Base-by-base conservation (phyloP, 2,797 vertebrate species). In the Helarctos malayanus region DNA sequence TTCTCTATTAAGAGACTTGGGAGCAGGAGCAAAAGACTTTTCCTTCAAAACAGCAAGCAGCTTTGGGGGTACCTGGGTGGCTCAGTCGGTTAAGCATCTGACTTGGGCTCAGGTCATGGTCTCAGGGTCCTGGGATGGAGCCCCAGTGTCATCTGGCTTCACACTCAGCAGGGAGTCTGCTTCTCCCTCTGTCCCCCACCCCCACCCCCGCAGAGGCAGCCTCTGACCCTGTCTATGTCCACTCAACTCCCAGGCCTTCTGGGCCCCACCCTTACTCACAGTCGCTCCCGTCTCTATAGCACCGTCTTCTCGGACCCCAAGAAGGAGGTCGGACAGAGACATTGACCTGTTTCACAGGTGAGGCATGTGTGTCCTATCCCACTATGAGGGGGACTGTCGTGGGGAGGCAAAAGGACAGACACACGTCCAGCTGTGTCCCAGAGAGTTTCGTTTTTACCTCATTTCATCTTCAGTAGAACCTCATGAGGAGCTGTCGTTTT, bases 371-470 rank as follows among this genome's bases (percentile, higher is more conserved):
- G 41, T 41, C 41, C 41, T 41, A 41, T 41, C 41, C 41, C 41
- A 41, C 41, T 41, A 41, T 5, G 9, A 3, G 5, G 16, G 54
- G 4, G 29, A 9, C 32, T 3, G 0, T 29, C 8, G 18, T 56
- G 11, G 38, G 38, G 32, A 68, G 32, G 35, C 54, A 45, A 63
- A 61, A 69, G 45, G 81, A 47, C 38, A 8, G 7, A 6, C 35
- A 41, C 32, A 3, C 9, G 8, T 38, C 82, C 65, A 63, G 2
- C 12, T 19, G 7, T 49, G 61, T 83, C 38, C 92, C 78, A 38
- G 75, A 59, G 16, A 41, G 25, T 80, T 79, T 47, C 7, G 19
- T 16, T 69, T 97, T 91, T 93, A 82, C 90, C 89, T 97, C 79
- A 5, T 71, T 81, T 78, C 89, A 83, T 65, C 68, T 38, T 96